Evolutionary conservation across 2,888 invertebrate species (phyloP).

Genomic region (Amiota minor): DNA sequence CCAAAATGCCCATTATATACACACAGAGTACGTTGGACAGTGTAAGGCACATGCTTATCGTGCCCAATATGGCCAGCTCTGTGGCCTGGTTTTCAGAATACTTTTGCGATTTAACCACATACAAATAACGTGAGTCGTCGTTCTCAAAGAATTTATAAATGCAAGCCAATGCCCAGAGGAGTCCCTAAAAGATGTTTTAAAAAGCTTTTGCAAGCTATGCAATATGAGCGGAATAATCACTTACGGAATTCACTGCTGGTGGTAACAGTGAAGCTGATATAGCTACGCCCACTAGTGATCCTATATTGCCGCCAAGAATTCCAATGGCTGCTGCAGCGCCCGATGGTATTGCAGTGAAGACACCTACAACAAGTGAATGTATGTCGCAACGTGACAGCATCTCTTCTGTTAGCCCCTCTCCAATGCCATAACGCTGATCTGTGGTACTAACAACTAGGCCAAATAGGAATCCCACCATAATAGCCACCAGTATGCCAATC

Average conservation of each 20-base stretch:
- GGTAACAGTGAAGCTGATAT: slow-evolving; percentile 87
- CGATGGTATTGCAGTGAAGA: slow-evolving; percentile 83
- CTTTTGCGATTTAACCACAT: slow-evolving; percentile 73
- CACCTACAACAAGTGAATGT: slow-evolving; percentile 81
- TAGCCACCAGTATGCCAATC: slow-evolving; percentile 79
- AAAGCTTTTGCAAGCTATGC: background rate
- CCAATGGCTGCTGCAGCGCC: slow-evolving; percentile 86
- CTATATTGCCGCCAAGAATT: slow-evolving; percentile 84
- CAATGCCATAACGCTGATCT: slow-evolving; percentile 76
- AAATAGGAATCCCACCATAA: slow-evolving; percentile 80
- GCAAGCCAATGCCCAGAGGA: slow-evolving; percentile 79
- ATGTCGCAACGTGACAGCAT: slow-evolving; percentile 80
- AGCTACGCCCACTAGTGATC: slow-evolving; percentile 86
- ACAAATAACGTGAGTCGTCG: slow-evolving; percentile 73
- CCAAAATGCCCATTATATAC: slow-evolving; percentile 80
- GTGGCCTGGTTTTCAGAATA: slow-evolving; percentile 78
- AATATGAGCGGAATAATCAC: background rate
- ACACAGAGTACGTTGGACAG: slow-evolving; percentile 84
- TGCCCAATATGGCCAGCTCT: slow-evolving; percentile 79
- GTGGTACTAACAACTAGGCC: slow-evolving; percentile 78
- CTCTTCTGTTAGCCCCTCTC: slow-evolving; percentile 79
- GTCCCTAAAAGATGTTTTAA: slow-evolving; percentile 73
- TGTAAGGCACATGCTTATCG: slow-evolving; percentile 81
- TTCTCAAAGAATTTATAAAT: slow-evolving; percentile 75
- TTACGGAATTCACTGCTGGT: slow-evolving; percentile 85